These are phyloP conservation scores for Ips nitidus DNA, from an alignment of 1,140 invertebrate genomes.

Conservation along the genomic window DNA sequence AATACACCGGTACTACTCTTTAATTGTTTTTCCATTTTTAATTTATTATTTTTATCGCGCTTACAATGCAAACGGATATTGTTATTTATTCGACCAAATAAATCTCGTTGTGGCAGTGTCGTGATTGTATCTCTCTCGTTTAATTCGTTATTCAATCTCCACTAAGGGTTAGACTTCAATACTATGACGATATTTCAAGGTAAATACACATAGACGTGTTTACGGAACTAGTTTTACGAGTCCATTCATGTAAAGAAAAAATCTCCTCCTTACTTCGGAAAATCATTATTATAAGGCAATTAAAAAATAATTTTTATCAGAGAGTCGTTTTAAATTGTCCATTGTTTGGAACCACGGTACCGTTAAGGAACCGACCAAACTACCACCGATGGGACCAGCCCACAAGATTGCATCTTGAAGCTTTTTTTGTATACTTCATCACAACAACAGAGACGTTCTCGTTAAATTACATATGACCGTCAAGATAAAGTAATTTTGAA, in stretches of 20 bases:
- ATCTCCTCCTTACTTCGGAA: too few relatives aligned
- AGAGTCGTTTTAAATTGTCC: not conserved
- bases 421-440: too few relatives aligned
- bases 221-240: not conserved
- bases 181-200: not conserved
- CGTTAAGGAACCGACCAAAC: too few relatives aligned
- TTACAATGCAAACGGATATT: conserved; percentile 7
- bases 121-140: conserved; percentile 1
- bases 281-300: too few relatives aligned
- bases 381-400: too few relatives aligned
- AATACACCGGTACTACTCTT: conserved; percentile 10
- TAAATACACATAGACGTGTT: not conserved
- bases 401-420: too few relatives aligned
- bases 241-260: too few relatives aligned
- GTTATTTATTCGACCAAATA: conserved; percentile 1
- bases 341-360: not conserved
- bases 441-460: not conserved
- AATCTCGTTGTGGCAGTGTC: conserved; percentile 4
- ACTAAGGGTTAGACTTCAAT: not conserved
- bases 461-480: not conserved
- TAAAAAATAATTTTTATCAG: not conserved
- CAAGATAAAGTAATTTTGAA: not conserved
- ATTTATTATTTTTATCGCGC: conserved; percentile 16
- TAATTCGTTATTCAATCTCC: not conserved
- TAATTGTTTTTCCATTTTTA: conserved; percentile 12